phyloP scores from a whole-genome alignment of 30 jellyfish, hydroid and myxozoan species.

The Nemopilema nomurai region DNA sequence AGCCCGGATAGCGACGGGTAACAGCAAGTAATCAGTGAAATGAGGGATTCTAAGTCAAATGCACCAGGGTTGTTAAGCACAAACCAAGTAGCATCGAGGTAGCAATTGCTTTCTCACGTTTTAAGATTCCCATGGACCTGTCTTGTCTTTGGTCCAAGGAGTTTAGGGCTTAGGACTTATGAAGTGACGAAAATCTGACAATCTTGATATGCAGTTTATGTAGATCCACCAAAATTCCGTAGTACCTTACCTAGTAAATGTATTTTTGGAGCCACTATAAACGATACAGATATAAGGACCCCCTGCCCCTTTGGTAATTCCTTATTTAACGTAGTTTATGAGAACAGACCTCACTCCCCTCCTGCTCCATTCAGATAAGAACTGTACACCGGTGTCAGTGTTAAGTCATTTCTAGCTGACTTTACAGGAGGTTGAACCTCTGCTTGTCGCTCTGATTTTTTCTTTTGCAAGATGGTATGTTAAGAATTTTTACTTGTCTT shows the following conservation, averaged over 20 bases:
- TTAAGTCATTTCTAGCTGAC: constrained; percentile 24
- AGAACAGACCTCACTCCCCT: constrained; percentile 18
- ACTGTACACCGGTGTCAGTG: neutral
- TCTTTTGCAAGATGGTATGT: constrained; percentile 38
- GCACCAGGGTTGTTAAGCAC: too few relatives aligned
- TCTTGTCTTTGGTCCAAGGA: neutral
- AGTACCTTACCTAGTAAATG: neutral
- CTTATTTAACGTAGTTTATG: constrained; percentile 11
- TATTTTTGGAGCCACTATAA: neutral
- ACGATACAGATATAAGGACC: constrained; percentile 23
- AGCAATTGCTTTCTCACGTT: too few relatives aligned
- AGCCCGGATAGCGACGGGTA: neutral
- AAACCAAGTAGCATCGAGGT: too few relatives aligned
- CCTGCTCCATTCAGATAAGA: constrained; percentile 41
- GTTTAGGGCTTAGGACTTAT: neutral
- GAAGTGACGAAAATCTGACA: neutral
- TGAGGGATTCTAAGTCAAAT: too few relatives aligned
- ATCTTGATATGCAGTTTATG: neutral
- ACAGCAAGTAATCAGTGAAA: too few relatives aligned
- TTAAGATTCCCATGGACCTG: neutral
- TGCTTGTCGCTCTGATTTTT: constrained; percentile 2
- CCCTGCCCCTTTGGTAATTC: constrained; percentile 59
- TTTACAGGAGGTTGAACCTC: constrained; percentile 15
- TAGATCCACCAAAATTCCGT: neutral
- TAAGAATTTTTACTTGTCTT: constrained; percentile 8